Conservation (phyloP, 2,888 invertebrate species). For the Amphipoea lucens region DNA sequence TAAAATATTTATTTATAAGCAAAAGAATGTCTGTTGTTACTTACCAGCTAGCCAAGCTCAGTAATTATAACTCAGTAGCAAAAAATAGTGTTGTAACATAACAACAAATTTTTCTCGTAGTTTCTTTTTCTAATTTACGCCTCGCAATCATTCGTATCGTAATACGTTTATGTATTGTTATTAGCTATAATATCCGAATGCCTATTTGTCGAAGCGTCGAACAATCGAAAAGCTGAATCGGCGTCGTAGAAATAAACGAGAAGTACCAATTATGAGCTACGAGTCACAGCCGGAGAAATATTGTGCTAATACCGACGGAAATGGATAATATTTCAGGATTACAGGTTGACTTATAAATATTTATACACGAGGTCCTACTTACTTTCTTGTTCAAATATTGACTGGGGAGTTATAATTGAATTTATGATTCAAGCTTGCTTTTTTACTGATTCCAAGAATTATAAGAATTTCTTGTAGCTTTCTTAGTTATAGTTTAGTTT, state of each 20-base stretch:
- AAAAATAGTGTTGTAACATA: background rate
- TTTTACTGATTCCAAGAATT: conserved; percentile 14
- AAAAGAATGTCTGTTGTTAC: too few species aligned
- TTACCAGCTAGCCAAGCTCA: background rate
- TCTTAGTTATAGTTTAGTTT: conserved; percentile 1
- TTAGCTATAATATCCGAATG: conserved; percentile 2
- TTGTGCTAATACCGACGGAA: conserved; percentile 23
- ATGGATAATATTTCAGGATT: conserved; percentile 26
- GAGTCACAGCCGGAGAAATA: conserved; percentile 28
- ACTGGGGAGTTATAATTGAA: conserved; percentile 25
- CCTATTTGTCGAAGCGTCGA: conserved; percentile 1
- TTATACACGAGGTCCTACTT: conserved; percentile 14
- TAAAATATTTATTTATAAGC: background rate
- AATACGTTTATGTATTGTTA: conserved; percentile 22
- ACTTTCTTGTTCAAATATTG: conserved; percentile 33
- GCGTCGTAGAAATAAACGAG: conserved; percentile 17
- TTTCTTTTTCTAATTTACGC: conserved; percentile 29
- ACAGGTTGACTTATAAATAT: conserved; percentile 42
- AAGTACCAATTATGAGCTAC: conserved; percentile 30
- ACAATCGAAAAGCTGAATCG: conserved; percentile 20
- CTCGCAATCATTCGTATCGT: conserved; percentile 15
- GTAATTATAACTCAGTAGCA: background rate
- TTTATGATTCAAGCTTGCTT: conserved; percentile 21
- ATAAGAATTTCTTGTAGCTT: conserved; percentile 14
- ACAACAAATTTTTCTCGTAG: conserved; percentile 16